A percentile compares a stretch with the other conserved stretches of the same genome.
Evolutionary conservation across 1,140 invertebrate genomes (phyloP).

Genomic region (Harpegnathos saltator): DNA sequence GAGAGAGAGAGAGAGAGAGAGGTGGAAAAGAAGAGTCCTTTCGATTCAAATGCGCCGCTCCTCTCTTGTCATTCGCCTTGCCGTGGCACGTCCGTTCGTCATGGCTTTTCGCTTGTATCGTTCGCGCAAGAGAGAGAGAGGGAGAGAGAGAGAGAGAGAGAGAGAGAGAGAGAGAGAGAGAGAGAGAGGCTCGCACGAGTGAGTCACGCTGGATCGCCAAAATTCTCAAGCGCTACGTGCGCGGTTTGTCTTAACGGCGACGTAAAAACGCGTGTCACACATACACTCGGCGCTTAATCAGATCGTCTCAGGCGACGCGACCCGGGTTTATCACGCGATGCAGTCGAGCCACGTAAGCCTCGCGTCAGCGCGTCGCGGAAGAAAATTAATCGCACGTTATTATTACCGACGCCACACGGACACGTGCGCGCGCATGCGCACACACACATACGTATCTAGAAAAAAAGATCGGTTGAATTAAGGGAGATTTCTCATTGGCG

Average conservation of each 20-base stretch:
- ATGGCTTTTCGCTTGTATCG: slow-evolving; percentile 38
- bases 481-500: no score
- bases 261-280: slow-evolving; percentile 1
- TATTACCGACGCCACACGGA: no score
- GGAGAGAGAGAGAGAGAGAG: no score
- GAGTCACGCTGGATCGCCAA: slow-evolving; percentile 41
- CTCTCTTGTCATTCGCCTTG: slow-evolving; percentile 69
- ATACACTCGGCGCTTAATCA: slow-evolving; percentile 5
- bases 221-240: slow-evolving; percentile 49
- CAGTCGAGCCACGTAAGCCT: not conserved
- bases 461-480: no score
- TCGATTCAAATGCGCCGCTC: slow-evolving; percentile 72
- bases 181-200: not conserved
- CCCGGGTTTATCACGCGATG: no score
- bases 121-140: not conserved
- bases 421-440: no score
- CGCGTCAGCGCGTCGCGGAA: no score
- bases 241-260: slow-evolving; percentile 34
- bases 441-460: no score
- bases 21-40: slow-evolving; percentile 51
- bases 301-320: not conserved
- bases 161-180: slow-evolving; percentile 6
- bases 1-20: not conserved
- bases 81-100: slow-evolving; percentile 51
- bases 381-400: no score